phyloP scores from a whole-genome alignment of 2,888 invertebrate genomes.

The Idaea aversata region DNA sequence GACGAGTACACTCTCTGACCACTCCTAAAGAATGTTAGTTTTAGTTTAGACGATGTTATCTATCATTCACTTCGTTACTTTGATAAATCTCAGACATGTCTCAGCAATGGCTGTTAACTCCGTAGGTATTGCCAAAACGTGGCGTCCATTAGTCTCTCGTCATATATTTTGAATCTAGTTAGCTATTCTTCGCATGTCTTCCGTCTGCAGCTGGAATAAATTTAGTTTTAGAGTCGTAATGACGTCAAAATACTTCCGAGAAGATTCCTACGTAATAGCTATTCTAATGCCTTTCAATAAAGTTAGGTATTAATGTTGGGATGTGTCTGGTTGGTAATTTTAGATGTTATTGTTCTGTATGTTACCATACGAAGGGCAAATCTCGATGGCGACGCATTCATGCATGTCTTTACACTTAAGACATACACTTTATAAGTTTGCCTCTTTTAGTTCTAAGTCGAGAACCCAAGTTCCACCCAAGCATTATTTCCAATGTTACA shows the following conservation, averaged over 20 bases:
- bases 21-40: not conserved
- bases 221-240: slow-evolving; percentile 2
- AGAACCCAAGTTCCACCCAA: not conserved
- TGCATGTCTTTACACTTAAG: not conserved
- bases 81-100: slow-evolving; percentile 1
- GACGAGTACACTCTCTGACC: slow-evolving; percentile 3
- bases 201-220: slow-evolving; percentile 3
- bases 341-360: not conserved
- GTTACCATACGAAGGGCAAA: too few relatives aligned
- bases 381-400: too few relatives aligned
- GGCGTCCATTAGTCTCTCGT: slow-evolving; percentile 13
- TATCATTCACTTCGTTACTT: not conserved
- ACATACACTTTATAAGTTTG: not conserved
- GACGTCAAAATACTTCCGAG: slow-evolving; percentile 5
- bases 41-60: not conserved
- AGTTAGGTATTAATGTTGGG: not conserved
- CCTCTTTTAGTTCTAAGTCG: not conserved
- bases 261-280: not conserved
- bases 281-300: not conserved
- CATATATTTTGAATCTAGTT: slow-evolving; percentile 1
- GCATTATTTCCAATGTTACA: not conserved
- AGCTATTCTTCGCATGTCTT: not conserved
- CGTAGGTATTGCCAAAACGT: slow-evolving; percentile 8
- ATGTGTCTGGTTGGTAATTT: not conserved
- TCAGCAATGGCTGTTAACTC: not conserved